Evolutionary conservation across 2,797 vertebrate species (phyloP).

Genomic region (Hoplostethus mediterraneus): DNA sequence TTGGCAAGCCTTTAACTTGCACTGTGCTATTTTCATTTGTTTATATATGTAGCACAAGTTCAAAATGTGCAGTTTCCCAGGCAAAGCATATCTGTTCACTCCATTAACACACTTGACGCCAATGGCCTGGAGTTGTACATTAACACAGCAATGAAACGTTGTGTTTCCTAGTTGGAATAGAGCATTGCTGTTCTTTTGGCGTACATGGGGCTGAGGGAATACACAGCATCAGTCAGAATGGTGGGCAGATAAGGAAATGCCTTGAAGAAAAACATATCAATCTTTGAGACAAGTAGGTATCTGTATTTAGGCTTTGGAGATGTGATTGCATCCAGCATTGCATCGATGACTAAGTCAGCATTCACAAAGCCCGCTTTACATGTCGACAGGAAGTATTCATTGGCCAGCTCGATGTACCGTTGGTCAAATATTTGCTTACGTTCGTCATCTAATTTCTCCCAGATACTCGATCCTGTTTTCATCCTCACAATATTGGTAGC

Average conservation of each 20-base stretch:
- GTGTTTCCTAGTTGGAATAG: constrained; percentile 31
- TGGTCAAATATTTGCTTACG: constrained; percentile 59
- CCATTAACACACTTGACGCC: too few species aligned
- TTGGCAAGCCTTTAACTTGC: too few species aligned
- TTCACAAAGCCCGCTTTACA: constrained; percentile 56
- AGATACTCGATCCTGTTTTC: constrained; percentile 64
- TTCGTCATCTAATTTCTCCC: constrained; percentile 65
- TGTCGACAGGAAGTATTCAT: constrained; percentile 54
- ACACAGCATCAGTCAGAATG: constrained; percentile 58
- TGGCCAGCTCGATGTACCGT: constrained; percentile 67
- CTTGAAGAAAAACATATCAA: constrained; percentile 65
- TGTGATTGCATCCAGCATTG: constrained; percentile 73
- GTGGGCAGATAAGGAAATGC: constrained; percentile 66
- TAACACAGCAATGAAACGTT: neutral
- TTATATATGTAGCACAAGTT: too few species aligned
- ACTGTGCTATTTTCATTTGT: too few species aligned
- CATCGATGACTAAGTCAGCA: constrained; percentile 53
- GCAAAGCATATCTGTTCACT: too few species aligned
- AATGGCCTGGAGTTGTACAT: too few species aligned
- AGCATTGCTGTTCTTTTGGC: constrained; percentile 62
- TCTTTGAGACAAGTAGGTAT: constrained; percentile 69
- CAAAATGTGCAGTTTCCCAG: too few species aligned
- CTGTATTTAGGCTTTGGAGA: constrained; percentile 51
- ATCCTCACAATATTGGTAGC: constrained; percentile 74
- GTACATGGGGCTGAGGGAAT: constrained; percentile 70